Evolutionary conservation across 64 coral and sea anemone species (phyloP).

Genomic region (Stichodactyla mertensii): DNA sequence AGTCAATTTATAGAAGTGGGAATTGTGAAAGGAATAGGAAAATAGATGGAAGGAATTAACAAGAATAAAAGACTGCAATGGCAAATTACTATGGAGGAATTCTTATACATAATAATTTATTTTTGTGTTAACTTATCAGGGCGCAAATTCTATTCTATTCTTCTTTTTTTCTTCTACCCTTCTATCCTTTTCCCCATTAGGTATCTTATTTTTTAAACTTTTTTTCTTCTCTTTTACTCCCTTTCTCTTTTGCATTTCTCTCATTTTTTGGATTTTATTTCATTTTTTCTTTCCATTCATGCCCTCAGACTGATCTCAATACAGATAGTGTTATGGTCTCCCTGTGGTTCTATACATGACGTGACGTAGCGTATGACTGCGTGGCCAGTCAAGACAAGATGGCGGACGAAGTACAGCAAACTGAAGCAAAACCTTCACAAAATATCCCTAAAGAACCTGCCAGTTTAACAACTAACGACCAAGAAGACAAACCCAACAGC

Average conservation of each 20-base stretch:
- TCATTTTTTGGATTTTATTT: background rate
- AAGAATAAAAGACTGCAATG: too few species aligned
- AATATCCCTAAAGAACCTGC: background rate
- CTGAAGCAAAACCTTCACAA: conserved; percentile 8
- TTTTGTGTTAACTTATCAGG: too few species aligned
- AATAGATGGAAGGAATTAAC: too few species aligned
- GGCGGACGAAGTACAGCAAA: conserved; percentile 31
- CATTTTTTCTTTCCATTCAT: background rate
- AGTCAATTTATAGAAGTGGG: too few species aligned
- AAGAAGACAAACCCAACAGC: background rate
- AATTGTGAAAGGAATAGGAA: too few species aligned
- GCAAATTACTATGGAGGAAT: too few species aligned
- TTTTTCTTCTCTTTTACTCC: background rate
- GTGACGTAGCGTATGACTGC: conserved; percentile 64
- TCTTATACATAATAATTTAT: too few species aligned
- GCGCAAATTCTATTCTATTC: background rate
- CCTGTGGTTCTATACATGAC: conserved; percentile 16
- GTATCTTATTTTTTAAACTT: background rate
- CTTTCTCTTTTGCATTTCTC: background rate
- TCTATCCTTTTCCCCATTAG: background rate
- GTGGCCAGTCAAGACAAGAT: conserved; percentile 48
- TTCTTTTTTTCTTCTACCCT: background rate
- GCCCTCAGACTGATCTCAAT: background rate
- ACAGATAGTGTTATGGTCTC: background rate
- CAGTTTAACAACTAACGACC: background rate